Evolutionary conservation across 2,113 vertebrate genomes (phyloP).

Genomic region (Marmota flaviventris): DNA sequence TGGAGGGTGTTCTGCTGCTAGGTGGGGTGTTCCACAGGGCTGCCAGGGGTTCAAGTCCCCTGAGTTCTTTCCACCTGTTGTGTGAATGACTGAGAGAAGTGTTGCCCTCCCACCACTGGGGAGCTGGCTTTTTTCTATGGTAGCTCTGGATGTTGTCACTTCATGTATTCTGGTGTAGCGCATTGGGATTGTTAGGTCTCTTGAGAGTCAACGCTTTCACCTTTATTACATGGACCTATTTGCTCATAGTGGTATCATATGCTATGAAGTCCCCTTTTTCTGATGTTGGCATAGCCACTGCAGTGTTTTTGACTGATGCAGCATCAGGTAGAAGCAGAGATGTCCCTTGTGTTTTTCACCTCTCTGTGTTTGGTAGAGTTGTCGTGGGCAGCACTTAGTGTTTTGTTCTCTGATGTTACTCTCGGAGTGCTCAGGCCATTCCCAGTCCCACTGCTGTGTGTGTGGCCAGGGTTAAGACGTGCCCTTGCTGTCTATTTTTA

Average conservation of each 20-base stretch:
- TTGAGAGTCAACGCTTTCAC: neutral
- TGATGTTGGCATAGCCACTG: neutral
- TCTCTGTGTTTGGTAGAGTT: neutral
- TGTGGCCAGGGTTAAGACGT: too few relatives aligned
- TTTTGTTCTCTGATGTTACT: neutral
- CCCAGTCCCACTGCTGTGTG: too few relatives aligned
- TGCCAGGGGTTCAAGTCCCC: neutral
- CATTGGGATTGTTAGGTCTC: neutral
- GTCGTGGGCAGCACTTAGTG: neutral
- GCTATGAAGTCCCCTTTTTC: neutral
- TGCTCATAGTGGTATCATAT: neutral
- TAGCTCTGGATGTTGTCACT: too few relatives aligned
- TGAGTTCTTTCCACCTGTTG: neutral
- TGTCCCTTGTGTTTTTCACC: neutral
- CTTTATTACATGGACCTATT: neutral
- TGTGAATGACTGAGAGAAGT: neutral
- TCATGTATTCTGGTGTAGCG: neutral
- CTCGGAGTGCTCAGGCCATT: too few relatives aligned
- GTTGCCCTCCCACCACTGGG: neutral
- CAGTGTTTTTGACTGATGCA: fast-evolving
- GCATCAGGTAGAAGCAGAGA: neutral
- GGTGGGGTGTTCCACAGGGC: too few relatives aligned
- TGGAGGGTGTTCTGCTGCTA: neutral
- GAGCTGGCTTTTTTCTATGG: neutral
- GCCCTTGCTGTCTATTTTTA: too few relatives aligned